Percentiles rank a stretch among this genome's conserved stretches.
Conservation (phyloP, 2,888 invertebrate species). For the Pollenia griseotomentosa region DNA sequence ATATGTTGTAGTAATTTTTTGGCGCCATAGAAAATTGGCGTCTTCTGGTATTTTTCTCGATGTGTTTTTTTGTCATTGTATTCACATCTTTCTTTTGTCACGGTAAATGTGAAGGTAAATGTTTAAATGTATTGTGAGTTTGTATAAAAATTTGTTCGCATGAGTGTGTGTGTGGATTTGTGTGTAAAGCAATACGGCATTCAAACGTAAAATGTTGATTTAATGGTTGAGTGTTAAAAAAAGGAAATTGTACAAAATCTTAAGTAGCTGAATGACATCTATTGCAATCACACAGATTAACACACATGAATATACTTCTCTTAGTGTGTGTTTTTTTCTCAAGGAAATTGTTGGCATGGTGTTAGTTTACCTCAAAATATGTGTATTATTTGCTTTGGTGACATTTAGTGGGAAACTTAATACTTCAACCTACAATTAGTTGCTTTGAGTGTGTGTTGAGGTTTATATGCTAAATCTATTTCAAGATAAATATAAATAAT, state of each 20-base stretch:
- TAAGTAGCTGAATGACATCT: slow-evolving; percentile 59
- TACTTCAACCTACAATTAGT: too few relatives aligned
- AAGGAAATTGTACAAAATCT: slow-evolving; percentile 48
- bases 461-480: background rate
- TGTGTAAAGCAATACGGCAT: slow-evolving; percentile 19
- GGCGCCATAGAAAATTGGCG: slow-evolving; percentile 74
- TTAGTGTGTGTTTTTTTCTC: background rate
- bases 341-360: slow-evolving; percentile 51
- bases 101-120: slow-evolving; percentile 65
- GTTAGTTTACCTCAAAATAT: slow-evolving; percentile 58
- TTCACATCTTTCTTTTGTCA: slow-evolving; percentile 33
- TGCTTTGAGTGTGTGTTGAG: background rate
- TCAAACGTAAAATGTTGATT: slow-evolving; percentile 69
- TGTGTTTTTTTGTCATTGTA: background rate
- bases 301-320: background rate
- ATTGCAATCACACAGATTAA: slow-evolving; percentile 5
- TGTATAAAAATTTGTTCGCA: background rate
- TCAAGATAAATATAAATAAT: slow-evolving; percentile 57
- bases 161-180: background rate
- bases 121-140: slow-evolving; percentile 21
- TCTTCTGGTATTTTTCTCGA: slow-evolving; percentile 54
- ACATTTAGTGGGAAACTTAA: slow-evolving; percentile 14
- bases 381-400: slow-evolving; percentile 54
- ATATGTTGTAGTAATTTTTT: slow-evolving; percentile 52
- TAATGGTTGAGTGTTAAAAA: slow-evolving; percentile 57